These are phyloP conservation scores for Galeruca laticollis DNA, from an alignment of 2,888 invertebrate species.

Conservation along the genomic window DNA sequence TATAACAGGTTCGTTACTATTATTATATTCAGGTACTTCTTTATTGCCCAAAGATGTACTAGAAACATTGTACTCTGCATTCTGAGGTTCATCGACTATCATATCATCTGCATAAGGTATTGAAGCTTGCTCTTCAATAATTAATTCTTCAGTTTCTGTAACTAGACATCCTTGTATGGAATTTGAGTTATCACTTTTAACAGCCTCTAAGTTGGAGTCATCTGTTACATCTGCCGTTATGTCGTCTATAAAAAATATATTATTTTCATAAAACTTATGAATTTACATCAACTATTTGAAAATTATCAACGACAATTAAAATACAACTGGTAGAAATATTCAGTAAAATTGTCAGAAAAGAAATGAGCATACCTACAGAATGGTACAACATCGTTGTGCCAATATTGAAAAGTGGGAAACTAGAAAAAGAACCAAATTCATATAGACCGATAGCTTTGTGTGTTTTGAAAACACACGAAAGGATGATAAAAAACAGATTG, in stretches of 20 bases:
- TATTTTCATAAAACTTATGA: neutral
- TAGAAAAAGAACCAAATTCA: too few species aligned
- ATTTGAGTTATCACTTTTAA: slow-evolving; percentile 21
- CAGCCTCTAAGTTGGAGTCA: slow-evolving; percentile 20
- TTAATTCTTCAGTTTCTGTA: slow-evolving; percentile 23
- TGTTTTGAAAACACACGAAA: too few species aligned
- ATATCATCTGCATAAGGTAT: slow-evolving; percentile 32
- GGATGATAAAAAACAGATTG: too few species aligned
- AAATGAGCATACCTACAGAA: too few species aligned
- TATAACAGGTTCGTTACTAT: neutral
- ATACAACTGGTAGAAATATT: too few species aligned
- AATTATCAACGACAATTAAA: too few species aligned
- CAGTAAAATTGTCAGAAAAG: too few species aligned
- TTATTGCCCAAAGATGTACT: neutral
- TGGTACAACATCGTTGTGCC: too few species aligned
- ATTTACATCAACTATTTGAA: neutral
- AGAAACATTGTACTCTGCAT: slow-evolving; percentile 2
- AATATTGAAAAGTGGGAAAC: too few species aligned
- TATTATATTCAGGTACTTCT: neutral
- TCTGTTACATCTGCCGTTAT: neutral
- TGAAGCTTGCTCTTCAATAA: slow-evolving; percentile 33
- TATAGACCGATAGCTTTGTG: too few species aligned
- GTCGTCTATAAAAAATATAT: slow-evolving; percentile 11
- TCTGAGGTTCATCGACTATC: neutral
- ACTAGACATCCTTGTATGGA: neutral